phyloP scores from a whole-genome alignment of 1,140 invertebrate species.

The Diabrotica virgifera region DNA sequence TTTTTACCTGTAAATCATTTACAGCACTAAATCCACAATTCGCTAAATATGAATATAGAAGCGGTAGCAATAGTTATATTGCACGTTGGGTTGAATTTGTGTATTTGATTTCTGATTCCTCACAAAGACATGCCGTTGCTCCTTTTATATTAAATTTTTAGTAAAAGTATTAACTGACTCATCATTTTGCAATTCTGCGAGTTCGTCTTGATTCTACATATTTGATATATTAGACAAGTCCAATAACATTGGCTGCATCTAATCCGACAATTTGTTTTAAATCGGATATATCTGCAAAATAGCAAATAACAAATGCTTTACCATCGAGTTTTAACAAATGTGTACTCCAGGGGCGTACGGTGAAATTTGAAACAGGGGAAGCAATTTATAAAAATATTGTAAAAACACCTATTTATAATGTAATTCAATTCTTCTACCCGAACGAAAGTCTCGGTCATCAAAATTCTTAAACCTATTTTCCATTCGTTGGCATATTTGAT shows the following conservation, averaged over 20 bases:
- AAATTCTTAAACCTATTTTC: too few relatives aligned
- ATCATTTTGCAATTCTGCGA: not conserved
- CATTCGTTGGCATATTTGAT: too few relatives aligned
- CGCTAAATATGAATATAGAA: not conserved
- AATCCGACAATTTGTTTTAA: too few relatives aligned
- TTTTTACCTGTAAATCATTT: not conserved
- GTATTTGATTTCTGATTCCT: not conserved
- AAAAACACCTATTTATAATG: too few relatives aligned
- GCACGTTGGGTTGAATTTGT: not conserved
- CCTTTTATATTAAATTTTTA: not conserved
- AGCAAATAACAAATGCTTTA: constrained; percentile 29
- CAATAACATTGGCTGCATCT: not conserved
- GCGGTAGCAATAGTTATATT: not conserved
- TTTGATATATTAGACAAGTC: constrained; percentile 11
- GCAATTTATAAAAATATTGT: too few relatives aligned
- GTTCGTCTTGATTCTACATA: not conserved
- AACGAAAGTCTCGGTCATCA: too few relatives aligned
- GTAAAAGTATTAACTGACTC: too few relatives aligned
- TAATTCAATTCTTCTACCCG: too few relatives aligned
- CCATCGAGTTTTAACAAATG: constrained; percentile 29
- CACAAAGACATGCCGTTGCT: not conserved
- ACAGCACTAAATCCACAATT: not conserved
- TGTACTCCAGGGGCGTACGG: too few relatives aligned
- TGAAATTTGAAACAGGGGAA: too few relatives aligned
- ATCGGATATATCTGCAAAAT: constrained; percentile 18